Evolutionary conservation across 2,797 vertebrate genomes (phyloP), one percentile per base, ranked within the genome.

Genomic region (Darevskia nairensis): DNA sequence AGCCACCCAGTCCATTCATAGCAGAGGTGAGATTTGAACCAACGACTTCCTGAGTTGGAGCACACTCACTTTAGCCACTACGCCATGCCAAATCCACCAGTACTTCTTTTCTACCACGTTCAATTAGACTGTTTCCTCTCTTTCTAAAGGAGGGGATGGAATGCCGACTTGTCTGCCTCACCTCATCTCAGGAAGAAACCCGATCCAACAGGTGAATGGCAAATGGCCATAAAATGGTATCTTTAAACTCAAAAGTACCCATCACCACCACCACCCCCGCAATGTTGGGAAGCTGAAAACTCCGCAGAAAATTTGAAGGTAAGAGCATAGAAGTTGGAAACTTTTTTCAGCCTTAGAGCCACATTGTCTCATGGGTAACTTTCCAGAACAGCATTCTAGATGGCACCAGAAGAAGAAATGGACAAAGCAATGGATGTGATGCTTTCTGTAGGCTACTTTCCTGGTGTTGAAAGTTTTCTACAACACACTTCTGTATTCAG

Each of bases 321-420:
- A 97, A 96, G 95, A 96, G 97, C 97, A 96, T 96, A 97, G 97
- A 97, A 55, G 13, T 55, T 55, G 50, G 50, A 55, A 55, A 50
- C 50, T 50, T 50, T 50, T 50, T 50, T 50, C 50, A 50, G 50
- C 11, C 50, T 50, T 50, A 50, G 50, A 50, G 50, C 11, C 50
- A 13, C 50, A 13, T 50, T 50, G 11, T 50, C 3, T 50, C 50
- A 50, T 50, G 50, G 50, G 11, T 13, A 50, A 50, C 50, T 50
- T 50, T 50, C 11, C 13, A 55, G 50, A 55, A 55, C 13, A 55
- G 50, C 50, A 55, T 55, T 55, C 50, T 55, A 55, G 50, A 55
- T 55, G 50, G 50, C 4, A 3, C 50, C 50, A 55, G 50, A 55
- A 13, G 13, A 4, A 55, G 1, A 55, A 55, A 55, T 15, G 3